Base-by-base conservation (phyloP, 2,888 invertebrate species). In the Halocaridina rubra region DNA sequence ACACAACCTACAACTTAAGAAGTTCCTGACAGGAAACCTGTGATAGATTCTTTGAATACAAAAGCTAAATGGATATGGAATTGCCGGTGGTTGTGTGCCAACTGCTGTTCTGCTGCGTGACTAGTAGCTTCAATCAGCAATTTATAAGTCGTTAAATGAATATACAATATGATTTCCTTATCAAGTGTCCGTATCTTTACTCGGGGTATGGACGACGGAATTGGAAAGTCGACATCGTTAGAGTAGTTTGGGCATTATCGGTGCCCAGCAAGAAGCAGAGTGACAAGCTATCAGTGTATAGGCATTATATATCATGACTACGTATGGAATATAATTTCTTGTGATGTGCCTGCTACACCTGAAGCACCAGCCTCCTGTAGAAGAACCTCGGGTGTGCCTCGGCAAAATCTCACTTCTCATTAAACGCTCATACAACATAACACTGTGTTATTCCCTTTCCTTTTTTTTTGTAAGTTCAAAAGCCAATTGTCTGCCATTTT, bases 61-160 rank as follows among this genome's bases (percentile, higher is more conserved):
- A 67, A 29, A 82, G 59, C 33, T 71, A 71, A 77, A 71, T 76
- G 76, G 69, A 82, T 69, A 53, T 72, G 59, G 77, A 82, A 69
- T 46, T 57, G 77, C 82, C 74, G 82, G 82, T 82, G 82, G 82
- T 81, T 82, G 82, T 82, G 82, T 82, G 82, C 82, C 82, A 82
- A 82, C 77, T 82, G 71, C 82, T 77, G 82, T 72, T 77, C 27
- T 71, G 76, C 76, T 69, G 77, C 71, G 69, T 24, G 22, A 30
- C 13, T n/a, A 71, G 82, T 53, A 71, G 82, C 75, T 69, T 76
- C 57, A 33, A 67, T 77, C 67, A 71, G 76, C 77, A 82, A 82
- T 33, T 30, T n/a, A 53, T n/a, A 53, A 53, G 19, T 53, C n/a
- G n/a, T n/a, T n/a, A n/a, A n/a, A n/a, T n/a, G n/a, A n/a, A n/a